Percentiles rank a stretch among this genome's conserved stretches.
Evolutionary conservation across 2,113 vertebrate species (phyloP).

Genomic region (Pangasianodon hypophthalmus): DNA sequence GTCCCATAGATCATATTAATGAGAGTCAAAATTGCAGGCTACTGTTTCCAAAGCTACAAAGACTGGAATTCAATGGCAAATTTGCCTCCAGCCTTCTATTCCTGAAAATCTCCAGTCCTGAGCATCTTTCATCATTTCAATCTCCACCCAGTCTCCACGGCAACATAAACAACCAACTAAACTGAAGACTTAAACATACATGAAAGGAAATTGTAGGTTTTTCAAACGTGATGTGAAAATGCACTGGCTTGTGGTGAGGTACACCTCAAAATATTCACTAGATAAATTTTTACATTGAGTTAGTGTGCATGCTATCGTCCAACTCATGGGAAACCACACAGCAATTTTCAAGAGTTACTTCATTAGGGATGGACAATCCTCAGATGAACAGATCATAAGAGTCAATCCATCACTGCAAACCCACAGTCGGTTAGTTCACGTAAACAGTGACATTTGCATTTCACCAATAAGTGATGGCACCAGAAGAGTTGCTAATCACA

Average conservation of each 20-base stretch:
- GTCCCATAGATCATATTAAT: conserved; percentile 38
- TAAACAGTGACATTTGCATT: not conserved
- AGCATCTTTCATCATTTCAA: not conserved
- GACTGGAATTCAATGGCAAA: not conserved
- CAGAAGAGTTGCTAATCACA: not conserved
- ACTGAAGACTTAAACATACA: not conserved
- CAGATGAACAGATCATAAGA: not conserved
- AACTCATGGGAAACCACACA: conserved; percentile 15
- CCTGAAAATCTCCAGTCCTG: conserved; percentile 12
- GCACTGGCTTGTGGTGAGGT: conserved; percentile 7
- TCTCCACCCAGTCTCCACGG: conserved; percentile 34
- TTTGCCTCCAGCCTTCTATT: not conserved
- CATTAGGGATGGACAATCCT: not conserved
- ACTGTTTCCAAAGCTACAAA: conserved; percentile 4
- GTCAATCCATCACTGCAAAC: not conserved
- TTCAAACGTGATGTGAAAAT: not conserved
- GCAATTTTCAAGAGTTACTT: not conserved
- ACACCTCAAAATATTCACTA: not conserved
- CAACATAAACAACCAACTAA: conserved; percentile 34
- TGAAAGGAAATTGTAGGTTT: conserved; percentile 6
- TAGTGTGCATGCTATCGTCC: not conserved
- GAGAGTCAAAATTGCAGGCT: conserved; percentile 23
- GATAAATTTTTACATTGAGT: not conserved
- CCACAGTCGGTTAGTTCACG: not conserved
- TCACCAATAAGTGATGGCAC: not conserved